phyloP scores from a whole-genome alignment of 2,888 invertebrate species.

The Xestia ashworthii region DNA sequence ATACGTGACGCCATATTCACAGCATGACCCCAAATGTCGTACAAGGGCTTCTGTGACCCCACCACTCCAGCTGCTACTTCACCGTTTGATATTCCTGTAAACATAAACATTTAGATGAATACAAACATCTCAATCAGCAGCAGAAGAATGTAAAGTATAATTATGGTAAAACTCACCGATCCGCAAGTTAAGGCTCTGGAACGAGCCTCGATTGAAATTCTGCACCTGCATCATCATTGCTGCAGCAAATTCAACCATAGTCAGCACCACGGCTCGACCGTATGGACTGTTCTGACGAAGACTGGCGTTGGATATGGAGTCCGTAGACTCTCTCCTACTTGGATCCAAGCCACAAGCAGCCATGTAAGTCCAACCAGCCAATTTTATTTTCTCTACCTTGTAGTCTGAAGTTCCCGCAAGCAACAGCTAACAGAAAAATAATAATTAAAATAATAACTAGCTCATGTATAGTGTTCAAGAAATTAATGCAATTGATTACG shows the following conservation, averaged over 20 bases:
- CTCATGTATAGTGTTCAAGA: too few relatives aligned
- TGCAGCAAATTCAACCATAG: constrained; percentile 88
- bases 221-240: constrained; percentile 89
- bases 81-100: constrained; percentile 96
- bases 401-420: constrained; percentile 91
- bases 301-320: constrained; percentile 76
- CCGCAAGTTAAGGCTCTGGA: constrained; percentile 92
- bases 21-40: constrained; percentile 99
- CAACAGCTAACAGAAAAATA: constrained; percentile 88
- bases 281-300: constrained; percentile 80
- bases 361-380: constrained; percentile 99
- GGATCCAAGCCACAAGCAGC: constrained; percentile 98
- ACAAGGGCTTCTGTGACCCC: constrained; percentile 97
- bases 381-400: constrained; percentile 98
- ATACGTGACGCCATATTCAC: constrained; percentile 99
- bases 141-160: background rate
- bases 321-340: constrained; percentile 91
- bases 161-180: constrained; percentile 90
- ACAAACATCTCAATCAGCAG: background rate
- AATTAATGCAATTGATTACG: constrained; percentile 48
- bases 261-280: constrained; percentile 83
- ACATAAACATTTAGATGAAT: background rate
- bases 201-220: constrained; percentile 90
- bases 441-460: background rate
- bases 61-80: constrained; percentile 98